phyloP scores from a whole-genome alignment of 2,797 vertebrate genomes.

The Gallirallus australis region DNA sequence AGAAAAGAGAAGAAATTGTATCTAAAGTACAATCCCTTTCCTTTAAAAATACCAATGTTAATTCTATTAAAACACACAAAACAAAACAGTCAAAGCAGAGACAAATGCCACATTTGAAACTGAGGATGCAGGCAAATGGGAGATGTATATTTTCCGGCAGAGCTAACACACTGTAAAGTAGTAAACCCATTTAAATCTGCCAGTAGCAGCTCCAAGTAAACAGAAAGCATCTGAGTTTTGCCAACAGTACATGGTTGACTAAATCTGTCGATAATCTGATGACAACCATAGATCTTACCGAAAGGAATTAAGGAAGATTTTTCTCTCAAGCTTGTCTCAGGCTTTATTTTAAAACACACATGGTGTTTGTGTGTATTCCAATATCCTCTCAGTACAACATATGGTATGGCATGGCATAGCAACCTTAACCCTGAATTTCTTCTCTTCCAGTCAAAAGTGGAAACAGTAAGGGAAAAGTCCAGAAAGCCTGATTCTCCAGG shows the following conservation, averaged over 20 bases:
- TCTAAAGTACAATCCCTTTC: background rate
- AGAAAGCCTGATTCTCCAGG: background rate
- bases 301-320: slow-evolving; percentile 36
- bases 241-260: slow-evolving; percentile 1
- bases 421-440: background rate
- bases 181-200: slow-evolving; percentile 9
- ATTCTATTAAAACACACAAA: background rate
- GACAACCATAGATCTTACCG: slow-evolving; percentile 39
- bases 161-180: background rate
- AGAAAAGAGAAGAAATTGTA: background rate
- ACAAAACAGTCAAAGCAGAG: background rate
- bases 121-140: background rate
- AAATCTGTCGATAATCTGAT: slow-evolving; percentile 57
- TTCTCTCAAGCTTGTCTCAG: slow-evolving; percentile 20
- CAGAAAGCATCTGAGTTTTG: slow-evolving; percentile 38
- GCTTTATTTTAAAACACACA: slow-evolving; percentile 13
- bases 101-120: background rate
- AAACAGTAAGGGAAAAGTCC: background rate
- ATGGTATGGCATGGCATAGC: background rate
- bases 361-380: background rate
- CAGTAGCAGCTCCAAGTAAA: slow-evolving; percentile 16
- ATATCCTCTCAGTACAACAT: background rate
- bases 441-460: slow-evolving; percentile 25
- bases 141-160: background rate
- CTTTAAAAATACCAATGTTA: background rate